A percentile compares a stretch with the other conserved stretches of the same genome.
These are phyloP conservation scores for Rhopilema esculentum DNA, from an alignment of 30 jellyfish, hydroid and myxozoan species.

Conservation along the genomic window DNA sequence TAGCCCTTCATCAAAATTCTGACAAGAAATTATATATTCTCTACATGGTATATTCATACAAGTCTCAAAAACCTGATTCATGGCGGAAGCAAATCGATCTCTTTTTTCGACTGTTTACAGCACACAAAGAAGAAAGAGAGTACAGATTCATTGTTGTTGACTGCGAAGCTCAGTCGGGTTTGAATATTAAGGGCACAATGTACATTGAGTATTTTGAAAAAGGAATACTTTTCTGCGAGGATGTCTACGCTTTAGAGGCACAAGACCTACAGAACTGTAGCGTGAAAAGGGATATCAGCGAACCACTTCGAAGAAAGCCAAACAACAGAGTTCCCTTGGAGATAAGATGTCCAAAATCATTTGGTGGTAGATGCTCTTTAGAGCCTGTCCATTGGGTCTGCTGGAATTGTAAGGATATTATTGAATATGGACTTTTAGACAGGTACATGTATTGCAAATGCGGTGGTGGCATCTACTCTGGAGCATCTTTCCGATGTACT, in stretches of 20 bases:
- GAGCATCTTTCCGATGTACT: slow-evolving; percentile 61
- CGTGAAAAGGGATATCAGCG: slow-evolving; percentile 16
- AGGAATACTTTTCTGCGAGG: slow-evolving; percentile 64
- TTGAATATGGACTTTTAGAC: slow-evolving; percentile 58
- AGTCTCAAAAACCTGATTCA: background rate
- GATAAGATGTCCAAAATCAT: slow-evolving; percentile 67
- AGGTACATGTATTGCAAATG: slow-evolving; percentile 58
- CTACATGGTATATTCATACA: slow-evolving; percentile 8
- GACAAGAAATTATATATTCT: slow-evolving; percentile 43
- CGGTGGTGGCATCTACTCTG: slow-evolving; percentile 34
- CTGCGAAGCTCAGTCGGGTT: slow-evolving; percentile 25
- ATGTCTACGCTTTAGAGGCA: slow-evolving; percentile 63
- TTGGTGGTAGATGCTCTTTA: slow-evolving; percentile 35
- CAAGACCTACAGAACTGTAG: slow-evolving; percentile 28
- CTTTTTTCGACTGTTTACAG: slow-evolving; percentile 22
- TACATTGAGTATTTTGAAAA: slow-evolving; percentile 56
- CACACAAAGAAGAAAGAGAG: slow-evolving; percentile 15
- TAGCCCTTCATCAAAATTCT: slow-evolving; percentile 53
- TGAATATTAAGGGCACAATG: slow-evolving; percentile 9
- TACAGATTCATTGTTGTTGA: slow-evolving; percentile 49
- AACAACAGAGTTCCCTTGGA: slow-evolving; percentile 47
- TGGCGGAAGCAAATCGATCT: slow-evolving; percentile 58
- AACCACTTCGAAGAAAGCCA: slow-evolving; percentile 37
- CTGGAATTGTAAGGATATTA: slow-evolving; percentile 48
- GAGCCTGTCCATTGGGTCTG: slow-evolving; percentile 54